These are phyloP conservation scores for Sarotherodon lohbergeri DNA, from an alignment of 2,113 vertebrate species.

Conservation along the genomic window DNA sequence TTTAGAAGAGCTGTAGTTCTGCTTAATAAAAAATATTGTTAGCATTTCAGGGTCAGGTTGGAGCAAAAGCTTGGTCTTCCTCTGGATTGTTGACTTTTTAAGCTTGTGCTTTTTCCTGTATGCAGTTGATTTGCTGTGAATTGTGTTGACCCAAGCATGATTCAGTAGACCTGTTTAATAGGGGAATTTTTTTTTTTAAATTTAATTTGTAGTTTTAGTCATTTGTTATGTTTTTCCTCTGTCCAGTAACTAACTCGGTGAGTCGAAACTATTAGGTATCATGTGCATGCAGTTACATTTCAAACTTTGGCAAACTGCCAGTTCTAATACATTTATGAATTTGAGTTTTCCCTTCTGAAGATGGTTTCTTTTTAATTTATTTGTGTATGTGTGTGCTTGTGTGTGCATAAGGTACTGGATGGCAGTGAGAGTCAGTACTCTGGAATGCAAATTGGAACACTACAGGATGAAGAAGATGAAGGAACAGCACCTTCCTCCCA, in stretches of 20 bases:
- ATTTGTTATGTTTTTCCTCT: background rate
- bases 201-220: background rate
- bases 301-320: background rate
- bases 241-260: background rate
- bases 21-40: background rate
- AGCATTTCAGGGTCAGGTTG: background rate
- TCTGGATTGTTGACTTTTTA: background rate
- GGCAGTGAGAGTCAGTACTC: conserved; percentile 87
- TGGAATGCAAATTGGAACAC: conserved; percentile 84
- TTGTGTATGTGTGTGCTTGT: conserved; percentile 11
- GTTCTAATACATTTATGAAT: background rate
- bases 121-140: conserved; percentile 21
- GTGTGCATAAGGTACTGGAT: conserved; percentile 81
- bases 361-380: background rate
- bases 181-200: background rate
- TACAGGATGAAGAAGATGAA: conserved; percentile 91
- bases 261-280: background rate
- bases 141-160: conserved; percentile 40
- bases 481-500: conserved; percentile 56
- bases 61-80: conserved; percentile 47
- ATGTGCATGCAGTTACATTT: conserved; percentile 11
- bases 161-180: background rate
- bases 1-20: background rate
- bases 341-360: background rate
- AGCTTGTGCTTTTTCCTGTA: conserved; percentile 18